These are phyloP conservation scores for Cliona cf. orientalis DNA, from an alignment of 37 sponge, comb jelly and placozoan genomes.

Conservation along the genomic window DNA sequence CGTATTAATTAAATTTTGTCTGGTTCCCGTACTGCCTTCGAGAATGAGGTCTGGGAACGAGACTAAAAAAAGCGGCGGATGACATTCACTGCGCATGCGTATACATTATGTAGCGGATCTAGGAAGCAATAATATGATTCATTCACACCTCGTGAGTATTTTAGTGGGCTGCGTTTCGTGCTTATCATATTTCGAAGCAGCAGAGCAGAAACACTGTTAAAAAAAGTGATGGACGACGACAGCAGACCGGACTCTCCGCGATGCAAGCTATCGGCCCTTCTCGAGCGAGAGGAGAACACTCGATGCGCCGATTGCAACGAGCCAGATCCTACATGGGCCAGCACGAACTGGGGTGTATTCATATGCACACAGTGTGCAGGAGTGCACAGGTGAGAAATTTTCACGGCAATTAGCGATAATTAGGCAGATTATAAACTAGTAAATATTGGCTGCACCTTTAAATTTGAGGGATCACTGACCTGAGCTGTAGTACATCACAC, in stretches of 20 bases:
- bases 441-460: neutral
- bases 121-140: no score
- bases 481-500: no score
- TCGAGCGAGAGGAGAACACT: constrained; percentile 57
- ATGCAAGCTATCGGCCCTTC: constrained; percentile 35
- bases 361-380: constrained; percentile 91
- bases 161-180: no score
- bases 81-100: no score
- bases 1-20: neutral
- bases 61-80: no score
- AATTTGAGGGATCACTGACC: neutral
- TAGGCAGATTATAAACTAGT: no score
- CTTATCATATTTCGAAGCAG: no score
- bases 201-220: no score
- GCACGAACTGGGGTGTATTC: constrained; percentile 80
- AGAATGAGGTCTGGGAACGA: no score
- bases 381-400: constrained; percentile 69
- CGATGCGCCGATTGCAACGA: constrained; percentile 86
- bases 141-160: no score
- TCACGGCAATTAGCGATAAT: neutral
- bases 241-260: constrained; percentile 2
- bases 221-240: neutral
- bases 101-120: no score
- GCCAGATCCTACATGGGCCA: constrained; percentile 84
- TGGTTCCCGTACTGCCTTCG: no score